Evolutionary conservation across 37 sponge, comb jelly and placozoan genomes (phyloP), one percentile per base, ranked within the genome.

Genomic region (Amphimedon queenslandica): DNA sequence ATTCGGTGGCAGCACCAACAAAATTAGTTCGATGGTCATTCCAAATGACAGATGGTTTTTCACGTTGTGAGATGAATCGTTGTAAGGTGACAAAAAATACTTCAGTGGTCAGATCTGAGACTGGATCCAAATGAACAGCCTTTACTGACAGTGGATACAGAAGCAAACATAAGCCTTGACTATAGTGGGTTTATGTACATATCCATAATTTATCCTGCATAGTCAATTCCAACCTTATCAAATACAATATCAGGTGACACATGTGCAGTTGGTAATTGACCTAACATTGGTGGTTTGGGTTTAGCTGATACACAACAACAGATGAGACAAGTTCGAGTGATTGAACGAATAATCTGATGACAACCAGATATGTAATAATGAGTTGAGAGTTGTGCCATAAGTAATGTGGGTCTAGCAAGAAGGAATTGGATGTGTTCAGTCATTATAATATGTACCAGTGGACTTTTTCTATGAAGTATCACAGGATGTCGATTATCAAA

Each of bases 21-120:
- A 79, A 85, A 37, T 74, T 85, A 16, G 71, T 79, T 13, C 80
- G 80, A 68, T 85, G 75, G 63, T 85, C 86, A 60, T 71, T 79
- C 75, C 68, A 69, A 16, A 85, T 58, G 40, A 66, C 4, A 10
- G 75, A 34, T 21, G 86, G 78, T 41, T 63, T 63, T 18, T 77
- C 83, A 25, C 77, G 61, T 37, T 40, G 67, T 33, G 39, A 16
- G n/a, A 73, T 47, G 40, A 83, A 83, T 36, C 83, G 41, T 58
- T 64, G 39, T 33, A 84, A 29, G 37, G 37, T 39, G 47, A 64
- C 75, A 33, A 85, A 23, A 64, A 85, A 78, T 20, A 64, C 27
- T 37, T 74, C 82, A 11, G 79, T 55, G 28, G 74, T 69, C 40
- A 85, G 51, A 28, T 78, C 75, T 28, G 69, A 74, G 33, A 73